Base-by-base conservation (phyloP, 2,888 invertebrate genomes). In the Andricus curvator region DNA sequence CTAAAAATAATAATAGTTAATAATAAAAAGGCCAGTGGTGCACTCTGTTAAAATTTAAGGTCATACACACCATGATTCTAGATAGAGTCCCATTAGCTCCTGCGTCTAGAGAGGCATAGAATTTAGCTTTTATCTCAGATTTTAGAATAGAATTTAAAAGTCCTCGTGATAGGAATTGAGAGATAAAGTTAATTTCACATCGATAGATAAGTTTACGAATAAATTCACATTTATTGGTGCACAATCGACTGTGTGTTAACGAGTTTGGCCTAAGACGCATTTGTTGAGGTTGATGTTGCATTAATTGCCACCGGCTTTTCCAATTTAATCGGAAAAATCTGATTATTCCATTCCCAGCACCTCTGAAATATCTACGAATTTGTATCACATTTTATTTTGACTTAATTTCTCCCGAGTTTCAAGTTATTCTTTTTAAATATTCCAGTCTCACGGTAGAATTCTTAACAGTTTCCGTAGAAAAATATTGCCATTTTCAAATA, bases 91-190 rank as follows among this genome's bases (percentile, higher is more conserved):
- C 76, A 77, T 77, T 78, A 81, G 84, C 82, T 85, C 80, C 80
- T 65, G 82, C 79, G 80, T 82, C 77, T 80, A 80, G 82, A 64
- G 76, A 79, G 82, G 77, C 76, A 76, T 82, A 82, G 80, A 79
- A 80, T 78, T 84, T 84, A 85, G 82, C 83, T 79, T 84, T 83
- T 83, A 84, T 84, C 85, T 84, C 84, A 84, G 82, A 84, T 84
- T 77, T 80, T 84, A 85, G 83, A 70, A 79, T 85, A 85, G 84
- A 51, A 62, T 79, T 82, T 85, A 86, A 84, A 82, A 84, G 86
- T 87, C 85, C 85, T 89, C 85, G 84, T 89, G 86, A 88, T 89
- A 89, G 90, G 90, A 90, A 90, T 90, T 89, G 90, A 90, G 80
- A 84, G 81, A 84, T 79, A 80, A 80, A 82, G 79, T 87, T 87